Conservation (phyloP, 1,140 invertebrate species). For the Sinonovacula constricta region DNA sequence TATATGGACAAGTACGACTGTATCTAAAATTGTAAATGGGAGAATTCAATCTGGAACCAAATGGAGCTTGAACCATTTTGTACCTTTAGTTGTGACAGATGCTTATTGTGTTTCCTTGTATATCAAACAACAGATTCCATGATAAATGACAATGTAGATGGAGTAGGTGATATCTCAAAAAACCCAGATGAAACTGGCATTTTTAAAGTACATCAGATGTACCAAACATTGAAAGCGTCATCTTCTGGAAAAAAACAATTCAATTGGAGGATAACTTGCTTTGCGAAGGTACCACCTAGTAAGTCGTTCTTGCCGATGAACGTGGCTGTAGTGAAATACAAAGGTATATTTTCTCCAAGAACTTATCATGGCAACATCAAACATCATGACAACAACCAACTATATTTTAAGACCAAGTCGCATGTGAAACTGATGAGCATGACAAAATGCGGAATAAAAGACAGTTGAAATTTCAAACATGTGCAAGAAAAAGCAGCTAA, state of each 20-base stretch:
- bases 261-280: not conserved
- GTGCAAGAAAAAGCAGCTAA: not conserved
- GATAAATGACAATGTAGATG: too few species aligned
- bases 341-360: conserved; percentile 7
- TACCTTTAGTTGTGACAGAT: too few species aligned
- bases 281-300: not conserved
- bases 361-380: conserved; percentile 2
- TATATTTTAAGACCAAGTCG: conserved; percentile 8
- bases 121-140: too few species aligned
- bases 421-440: not conserved
- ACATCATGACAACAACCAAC: not conserved
- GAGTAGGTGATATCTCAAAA: too few species aligned
- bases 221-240: conserved; percentile 3
- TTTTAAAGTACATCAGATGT: not conserved
- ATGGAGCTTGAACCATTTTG: too few species aligned
- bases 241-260: not conserved
- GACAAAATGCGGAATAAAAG: conserved; percentile 10
- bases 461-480: too few species aligned
- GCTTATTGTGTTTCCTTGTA: too few species aligned
- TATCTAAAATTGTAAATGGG: too few species aligned
- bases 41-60: too few species aligned
- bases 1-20: too few species aligned
- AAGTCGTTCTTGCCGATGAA: not conserved
- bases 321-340: not conserved
- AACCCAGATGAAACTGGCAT: not conserved